Base-by-base conservation (phyloP, 2,797 vertebrate genomes). In the Tachyglossus aculeatus region DNA sequence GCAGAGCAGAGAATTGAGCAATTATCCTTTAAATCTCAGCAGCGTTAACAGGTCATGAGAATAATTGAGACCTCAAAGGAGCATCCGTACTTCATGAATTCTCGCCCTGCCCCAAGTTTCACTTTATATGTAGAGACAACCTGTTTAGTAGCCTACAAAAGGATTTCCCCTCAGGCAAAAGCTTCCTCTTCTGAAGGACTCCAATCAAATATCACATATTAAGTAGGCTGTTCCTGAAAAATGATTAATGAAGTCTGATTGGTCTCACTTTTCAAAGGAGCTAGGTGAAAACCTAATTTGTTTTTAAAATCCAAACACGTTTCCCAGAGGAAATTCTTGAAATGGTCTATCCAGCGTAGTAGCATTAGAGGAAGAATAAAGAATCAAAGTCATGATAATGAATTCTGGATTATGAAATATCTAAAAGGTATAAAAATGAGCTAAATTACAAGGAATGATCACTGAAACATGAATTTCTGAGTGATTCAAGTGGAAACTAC, bases 151-250 rank as follows among this genome's bases (percentile, higher is more conserved):
- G n/a, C n/a, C n/a, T n/a, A n/a, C n/a, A n/a, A n/a, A n/a, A n/a
- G 33, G 24, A 9, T 8, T 18, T 14, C 24, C 7, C 33, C 16
- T 22, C 15, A 10, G 6, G 48, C 18, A 27, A 2, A 8, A 27
- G 15, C 22, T 11, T 32, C 7, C 7, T 54, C 32, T 22, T 41
- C 8, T 5, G 27, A 41, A 40, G 22, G 15, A 3, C 19, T 5
- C 2, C 7, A 19, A 32, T 38, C 13, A 8, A 3, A 3, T n/a
- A n/a, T 71, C 67, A 82, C 70, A 41, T 13, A 47, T 56, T 62
- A 29, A 65, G 52, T 51, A 52, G 39, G 45, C 5, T 43, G 44
- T 74, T 71, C 81, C 70, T 22, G 52, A 82, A 29, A 4, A 19
- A 22, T n/a, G 13, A 12, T 38, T 48, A 43, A 55, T 41, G 43